Evolutionary conservation across 2,888 invertebrate species (phyloP).

Genomic region (Erynnis tages): DNA sequence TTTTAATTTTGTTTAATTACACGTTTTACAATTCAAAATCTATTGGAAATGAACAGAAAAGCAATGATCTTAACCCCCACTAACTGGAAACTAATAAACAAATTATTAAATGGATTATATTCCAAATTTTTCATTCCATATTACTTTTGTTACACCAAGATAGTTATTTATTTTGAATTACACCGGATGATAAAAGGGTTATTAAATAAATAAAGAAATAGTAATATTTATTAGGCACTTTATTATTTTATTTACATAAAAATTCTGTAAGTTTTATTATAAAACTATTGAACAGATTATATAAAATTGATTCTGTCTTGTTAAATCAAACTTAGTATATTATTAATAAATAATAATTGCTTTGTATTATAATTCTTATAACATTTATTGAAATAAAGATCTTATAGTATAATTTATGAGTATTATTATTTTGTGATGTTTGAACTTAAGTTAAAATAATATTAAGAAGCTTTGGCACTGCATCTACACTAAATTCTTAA

Average conservation of each 20-base stretch:
- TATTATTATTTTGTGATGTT: conserved; percentile 25
- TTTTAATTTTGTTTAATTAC: no score
- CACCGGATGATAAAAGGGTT: conserved; percentile 19
- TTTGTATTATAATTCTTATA: conserved; percentile 56
- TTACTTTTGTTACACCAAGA: no score
- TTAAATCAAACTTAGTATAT: no score
- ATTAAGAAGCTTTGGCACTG: background rate
- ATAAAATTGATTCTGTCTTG: no score
- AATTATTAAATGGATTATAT: conserved; percentile 1
- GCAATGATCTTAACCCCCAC: no score
- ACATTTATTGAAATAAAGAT: conserved; percentile 47
- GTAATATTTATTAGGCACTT: conserved; percentile 29
- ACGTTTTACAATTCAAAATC: no score
- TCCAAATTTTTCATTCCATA: background rate
- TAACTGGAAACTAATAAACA: no score
- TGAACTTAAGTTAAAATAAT: background rate
- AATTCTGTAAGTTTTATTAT: conserved; percentile 29
- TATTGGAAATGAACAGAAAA: no score
- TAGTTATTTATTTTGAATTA: conserved; percentile 3
- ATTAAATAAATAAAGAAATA: conserved; percentile 25
- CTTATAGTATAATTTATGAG: conserved; percentile 42
- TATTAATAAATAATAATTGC: conserved; percentile 63
- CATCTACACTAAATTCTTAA: background rate
- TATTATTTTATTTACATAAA: conserved; percentile 36
- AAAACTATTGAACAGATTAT: conserved; percentile 18